These are phyloP conservation scores for Toxotes lorentzi DNA, from an alignment of 2,797 vertebrate genomes.

Conservation along the genomic window DNA sequence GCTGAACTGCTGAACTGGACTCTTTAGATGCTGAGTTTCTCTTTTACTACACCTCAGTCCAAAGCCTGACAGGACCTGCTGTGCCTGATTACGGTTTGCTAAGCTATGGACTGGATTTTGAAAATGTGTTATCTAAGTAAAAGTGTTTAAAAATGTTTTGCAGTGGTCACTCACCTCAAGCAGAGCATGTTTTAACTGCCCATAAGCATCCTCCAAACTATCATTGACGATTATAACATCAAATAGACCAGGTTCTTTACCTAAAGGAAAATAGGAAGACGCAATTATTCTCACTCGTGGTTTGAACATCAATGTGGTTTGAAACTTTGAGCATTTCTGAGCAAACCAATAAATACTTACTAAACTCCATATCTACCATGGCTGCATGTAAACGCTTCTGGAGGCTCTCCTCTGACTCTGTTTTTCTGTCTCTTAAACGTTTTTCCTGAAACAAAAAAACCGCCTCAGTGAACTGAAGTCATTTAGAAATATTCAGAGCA, in stretches of 20 bases:
- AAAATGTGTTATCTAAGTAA: no score
- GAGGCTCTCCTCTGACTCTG: slow-evolving; percentile 94
- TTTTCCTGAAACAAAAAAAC: slow-evolving; percentile 86
- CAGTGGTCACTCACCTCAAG: slow-evolving; percentile 85
- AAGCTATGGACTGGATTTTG: no score
- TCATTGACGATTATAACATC: slow-evolving; percentile 93
- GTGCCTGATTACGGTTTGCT: no score
- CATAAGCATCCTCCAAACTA: slow-evolving; percentile 90
- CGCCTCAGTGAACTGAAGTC: neutral
- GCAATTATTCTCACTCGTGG: neutral
- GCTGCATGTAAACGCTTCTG: slow-evolving; percentile 89
- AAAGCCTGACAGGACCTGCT: no score
- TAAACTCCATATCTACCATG: slow-evolving; percentile 89
- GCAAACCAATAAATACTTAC: slow-evolving; percentile 81
- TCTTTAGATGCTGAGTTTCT: no score
- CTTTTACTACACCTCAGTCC: no score
- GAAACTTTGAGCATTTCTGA: neutral
- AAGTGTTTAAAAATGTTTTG: neutral
- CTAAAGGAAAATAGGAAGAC: slow-evolving; percentile 68
- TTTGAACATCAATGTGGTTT: neutral
- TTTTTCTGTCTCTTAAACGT: slow-evolving; percentile 91
- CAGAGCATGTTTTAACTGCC: slow-evolving; percentile 84
- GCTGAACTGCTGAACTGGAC: no score
- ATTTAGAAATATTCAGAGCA: neutral
- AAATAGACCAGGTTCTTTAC: slow-evolving; percentile 92